Evolutionary conservation across 2,797 vertebrate species (phyloP).

Genomic region (Hippopotamyrus pictus): DNA sequence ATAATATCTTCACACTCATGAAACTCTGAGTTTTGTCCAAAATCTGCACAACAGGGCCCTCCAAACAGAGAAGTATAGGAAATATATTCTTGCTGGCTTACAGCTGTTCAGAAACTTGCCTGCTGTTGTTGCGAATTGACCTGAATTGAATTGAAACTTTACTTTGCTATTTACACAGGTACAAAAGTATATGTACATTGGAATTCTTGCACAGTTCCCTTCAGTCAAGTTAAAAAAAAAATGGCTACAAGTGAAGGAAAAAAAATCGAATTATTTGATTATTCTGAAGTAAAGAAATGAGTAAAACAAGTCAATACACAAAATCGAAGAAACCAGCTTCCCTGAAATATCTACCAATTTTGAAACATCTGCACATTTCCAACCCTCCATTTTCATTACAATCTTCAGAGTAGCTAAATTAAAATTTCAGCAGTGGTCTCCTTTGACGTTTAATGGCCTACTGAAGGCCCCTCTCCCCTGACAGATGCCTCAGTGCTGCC

Average conservation of each 20-base stretch:
- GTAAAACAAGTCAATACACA: not conserved
- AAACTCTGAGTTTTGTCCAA: not conserved
- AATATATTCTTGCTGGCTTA: not conserved
- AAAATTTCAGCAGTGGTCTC: not conserved
- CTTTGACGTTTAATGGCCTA: not conserved
- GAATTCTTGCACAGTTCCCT: not conserved
- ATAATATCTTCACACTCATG: not conserved
- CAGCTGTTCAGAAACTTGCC: not conserved
- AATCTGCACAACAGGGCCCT: not conserved
- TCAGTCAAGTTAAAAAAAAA: not conserved
- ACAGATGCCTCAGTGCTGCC: not conserved
- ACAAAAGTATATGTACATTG: not conserved
- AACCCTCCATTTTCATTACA: not conserved
- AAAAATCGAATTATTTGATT: not conserved
- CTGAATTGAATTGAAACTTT: not conserved
- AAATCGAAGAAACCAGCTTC: not conserved
- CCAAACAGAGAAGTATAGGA: not conserved
- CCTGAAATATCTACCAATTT: not conserved
- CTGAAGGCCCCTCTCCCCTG: not conserved
- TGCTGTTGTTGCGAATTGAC: not conserved
- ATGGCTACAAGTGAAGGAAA: not conserved
- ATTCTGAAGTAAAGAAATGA: not conserved
- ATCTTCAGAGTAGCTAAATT: not conserved
- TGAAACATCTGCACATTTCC: not conserved
- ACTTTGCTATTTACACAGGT: not conserved